These are phyloP conservation scores for Caenorhabditis sp. DNA, from an alignment of 2,888 invertebrate genomes.

Conservation along the genomic window DNA sequence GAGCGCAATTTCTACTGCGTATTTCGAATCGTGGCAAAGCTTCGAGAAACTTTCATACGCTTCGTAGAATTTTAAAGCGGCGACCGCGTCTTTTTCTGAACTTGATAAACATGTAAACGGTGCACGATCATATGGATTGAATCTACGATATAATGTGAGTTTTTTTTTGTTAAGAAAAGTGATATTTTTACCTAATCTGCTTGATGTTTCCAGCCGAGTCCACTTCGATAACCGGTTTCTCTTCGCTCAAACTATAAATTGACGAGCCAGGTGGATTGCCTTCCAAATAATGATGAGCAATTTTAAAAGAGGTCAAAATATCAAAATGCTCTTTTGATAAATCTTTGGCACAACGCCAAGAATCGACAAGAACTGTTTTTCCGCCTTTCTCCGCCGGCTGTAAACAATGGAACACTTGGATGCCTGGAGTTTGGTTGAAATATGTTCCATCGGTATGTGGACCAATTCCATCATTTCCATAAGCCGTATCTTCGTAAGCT, in stretches of 20 bases:
- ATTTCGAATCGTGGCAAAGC: conserved; percentile 49
- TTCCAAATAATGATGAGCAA: conserved; percentile 55
- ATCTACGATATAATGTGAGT: conserved; percentile 74
- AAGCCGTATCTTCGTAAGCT: conserved; percentile 80
- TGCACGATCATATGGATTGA: conserved; percentile 81
- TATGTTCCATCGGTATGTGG: conserved; percentile 84
- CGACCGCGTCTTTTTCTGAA: conserved; percentile 22
- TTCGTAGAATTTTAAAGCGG: conserved; percentile 58
- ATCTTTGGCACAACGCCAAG: conserved; percentile 78
- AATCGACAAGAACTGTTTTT: conserved; percentile 81
- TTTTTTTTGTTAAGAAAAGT: conserved; percentile 72
- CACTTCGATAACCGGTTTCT: conserved; percentile 45
- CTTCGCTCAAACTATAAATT: conserved; percentile 25
- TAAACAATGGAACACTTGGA: conserved; percentile 76
- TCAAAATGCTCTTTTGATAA: conserved; percentile 73
- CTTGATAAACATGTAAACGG: conserved; percentile 72
- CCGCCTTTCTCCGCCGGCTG: conserved; percentile 78
- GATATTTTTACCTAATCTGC: conserved; percentile 38
- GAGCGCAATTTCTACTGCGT: conserved; percentile 62
- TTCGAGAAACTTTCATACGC: conserved; percentile 61
- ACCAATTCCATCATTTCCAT: conserved; percentile 78
- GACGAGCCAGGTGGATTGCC: conserved; percentile 44
- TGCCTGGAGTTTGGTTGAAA: conserved; percentile 80
- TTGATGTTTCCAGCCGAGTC: conserved; percentile 36
- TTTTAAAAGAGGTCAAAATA: conserved; percentile 8